A percentile compares a stretch with the other conserved stretches of the same genome.
These are phyloP conservation scores for Apamea monoglypha DNA, from an alignment of 2,888 invertebrate species.

Conservation along the genomic window DNA sequence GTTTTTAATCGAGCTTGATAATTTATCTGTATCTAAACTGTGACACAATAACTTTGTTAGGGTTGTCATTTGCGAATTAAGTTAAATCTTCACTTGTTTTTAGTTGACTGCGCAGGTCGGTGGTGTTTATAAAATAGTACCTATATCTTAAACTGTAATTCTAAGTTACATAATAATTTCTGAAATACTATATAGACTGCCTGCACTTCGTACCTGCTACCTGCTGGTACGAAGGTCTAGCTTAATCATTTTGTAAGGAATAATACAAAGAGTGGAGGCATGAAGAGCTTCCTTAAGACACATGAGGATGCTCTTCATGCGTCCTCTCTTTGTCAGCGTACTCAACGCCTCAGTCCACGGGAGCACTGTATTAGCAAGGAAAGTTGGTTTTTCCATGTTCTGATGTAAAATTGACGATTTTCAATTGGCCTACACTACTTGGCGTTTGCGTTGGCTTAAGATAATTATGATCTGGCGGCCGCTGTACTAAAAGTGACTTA, in stretches of 20 bases:
- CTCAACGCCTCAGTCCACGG: background rate
- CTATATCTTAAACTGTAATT: background rate
- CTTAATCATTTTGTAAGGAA: background rate
- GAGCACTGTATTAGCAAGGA: background rate
- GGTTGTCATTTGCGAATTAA: background rate
- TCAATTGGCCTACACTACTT: background rate
- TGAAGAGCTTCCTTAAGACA: background rate
- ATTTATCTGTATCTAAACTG: background rate
- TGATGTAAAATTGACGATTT: background rate
- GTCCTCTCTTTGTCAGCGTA: background rate
- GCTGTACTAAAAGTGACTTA: background rate
- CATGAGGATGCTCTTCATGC: background rate
- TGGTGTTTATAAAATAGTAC: background rate
- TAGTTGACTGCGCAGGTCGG: too few species aligned
- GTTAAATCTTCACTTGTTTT: too few species aligned
- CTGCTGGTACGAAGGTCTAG: background rate
- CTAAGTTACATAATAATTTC: background rate
- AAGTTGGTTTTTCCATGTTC: background rate
- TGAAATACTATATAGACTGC: background rate
- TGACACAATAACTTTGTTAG: background rate
- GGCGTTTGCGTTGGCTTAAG: background rate
- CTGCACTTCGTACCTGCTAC: too few species aligned
- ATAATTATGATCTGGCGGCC: background rate
- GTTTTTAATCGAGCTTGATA: constrained; percentile 2
- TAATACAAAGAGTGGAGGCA: background rate